phyloP scores from a whole-genome alignment of 2,888 invertebrate species.

The Ethmia dodecea region DNA sequence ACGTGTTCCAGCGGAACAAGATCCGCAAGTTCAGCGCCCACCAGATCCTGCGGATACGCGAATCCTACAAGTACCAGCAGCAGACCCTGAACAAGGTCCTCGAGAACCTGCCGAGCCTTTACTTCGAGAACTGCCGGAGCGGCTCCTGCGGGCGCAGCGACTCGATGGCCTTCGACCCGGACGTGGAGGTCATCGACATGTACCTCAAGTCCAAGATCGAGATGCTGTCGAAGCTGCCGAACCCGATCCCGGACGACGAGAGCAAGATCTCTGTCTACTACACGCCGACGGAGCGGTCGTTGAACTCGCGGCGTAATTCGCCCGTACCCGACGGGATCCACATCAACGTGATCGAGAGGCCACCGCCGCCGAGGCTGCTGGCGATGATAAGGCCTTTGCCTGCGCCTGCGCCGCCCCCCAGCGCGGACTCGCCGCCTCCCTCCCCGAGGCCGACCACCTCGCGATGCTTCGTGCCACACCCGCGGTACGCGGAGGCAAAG shows the following conservation, averaged over 20 bases:
- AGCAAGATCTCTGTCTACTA: constrained; percentile 88
- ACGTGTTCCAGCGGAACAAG: constrained; percentile 95
- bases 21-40: constrained; percentile 96
- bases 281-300: constrained; percentile 86
- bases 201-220: constrained; percentile 83
- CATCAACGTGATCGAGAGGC: constrained; percentile 80
- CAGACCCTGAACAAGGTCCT: constrained; percentile 95
- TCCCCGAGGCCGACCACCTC: constrained; percentile 36
- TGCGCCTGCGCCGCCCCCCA: constrained; percentile 32
- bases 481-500: constrained; percentile 32
- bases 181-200: constrained; percentile 80
- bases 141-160: constrained; percentile 88
- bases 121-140: constrained; percentile 95
- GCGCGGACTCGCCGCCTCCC: constrained; percentile 25
- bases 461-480: constrained; percentile 23
- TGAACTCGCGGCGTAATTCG: constrained; percentile 65
- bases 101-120: constrained; percentile 93
- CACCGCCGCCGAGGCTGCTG: constrained; percentile 46
- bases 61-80: constrained; percentile 97
- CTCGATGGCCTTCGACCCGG: constrained; percentile 83
- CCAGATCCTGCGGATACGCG: constrained; percentile 91
- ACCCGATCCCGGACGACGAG: constrained; percentile 76
- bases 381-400: constrained; percentile 53
- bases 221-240: constrained; percentile 74
- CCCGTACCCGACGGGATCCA: constrained; percentile 79